Percentiles rank a stretch among this genome's conserved stretches.
These are phyloP conservation scores for Nomada goodeniana DNA, from an alignment of 2,888 invertebrate species.

Conservation along the genomic window DNA sequence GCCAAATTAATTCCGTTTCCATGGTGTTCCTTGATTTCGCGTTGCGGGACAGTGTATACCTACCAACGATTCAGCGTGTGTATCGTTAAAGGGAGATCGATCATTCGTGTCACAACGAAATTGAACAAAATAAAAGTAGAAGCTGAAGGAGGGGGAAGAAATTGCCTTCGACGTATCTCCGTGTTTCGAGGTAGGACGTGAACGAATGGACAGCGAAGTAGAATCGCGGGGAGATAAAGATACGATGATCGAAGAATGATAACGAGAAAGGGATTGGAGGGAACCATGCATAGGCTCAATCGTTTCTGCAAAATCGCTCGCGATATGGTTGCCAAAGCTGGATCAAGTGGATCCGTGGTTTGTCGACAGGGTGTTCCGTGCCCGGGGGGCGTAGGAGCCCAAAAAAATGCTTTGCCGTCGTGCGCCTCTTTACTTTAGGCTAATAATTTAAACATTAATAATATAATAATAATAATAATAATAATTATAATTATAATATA, in stretches of 20 bases:
- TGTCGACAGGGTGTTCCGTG: slow-evolving; percentile 83
- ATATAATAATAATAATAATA: slow-evolving; percentile 80
- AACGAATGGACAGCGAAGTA: background rate
- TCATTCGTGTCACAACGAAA: slow-evolving; percentile 69
- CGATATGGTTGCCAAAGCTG: slow-evolving; percentile 42
- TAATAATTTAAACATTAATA: slow-evolving; percentile 83
- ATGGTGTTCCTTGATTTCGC: slow-evolving; percentile 48
- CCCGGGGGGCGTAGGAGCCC: slow-evolving; percentile 82
- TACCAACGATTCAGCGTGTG: slow-evolving; percentile 38
- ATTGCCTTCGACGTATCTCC: slow-evolving; percentile 49
- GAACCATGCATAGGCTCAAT: slow-evolving; percentile 42
- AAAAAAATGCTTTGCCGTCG: slow-evolving; percentile 83
- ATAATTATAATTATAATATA: slow-evolving; percentile 82
- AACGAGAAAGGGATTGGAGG: slow-evolving; percentile 29
- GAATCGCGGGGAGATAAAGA: slow-evolving; percentile 3
- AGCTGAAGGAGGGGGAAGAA: slow-evolving; percentile 6
- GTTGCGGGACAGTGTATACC: slow-evolving; percentile 33
- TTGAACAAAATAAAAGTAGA: slow-evolving; percentile 21
- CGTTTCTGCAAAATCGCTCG: slow-evolving; percentile 38
- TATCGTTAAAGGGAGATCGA: slow-evolving; percentile 29
- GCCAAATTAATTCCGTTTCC: slow-evolving; percentile 37
- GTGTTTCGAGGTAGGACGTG: slow-evolving; percentile 56
- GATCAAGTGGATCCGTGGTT: slow-evolving; percentile 74
- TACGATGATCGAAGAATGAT: background rate
- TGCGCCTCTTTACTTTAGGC: slow-evolving; percentile 84